A percentile compares a stretch with the other conserved stretches of the same genome.
These are phyloP conservation scores for Xenus cinereus DNA, from an alignment of 2,113 vertebrate species.

Conservation along the genomic window DNA sequence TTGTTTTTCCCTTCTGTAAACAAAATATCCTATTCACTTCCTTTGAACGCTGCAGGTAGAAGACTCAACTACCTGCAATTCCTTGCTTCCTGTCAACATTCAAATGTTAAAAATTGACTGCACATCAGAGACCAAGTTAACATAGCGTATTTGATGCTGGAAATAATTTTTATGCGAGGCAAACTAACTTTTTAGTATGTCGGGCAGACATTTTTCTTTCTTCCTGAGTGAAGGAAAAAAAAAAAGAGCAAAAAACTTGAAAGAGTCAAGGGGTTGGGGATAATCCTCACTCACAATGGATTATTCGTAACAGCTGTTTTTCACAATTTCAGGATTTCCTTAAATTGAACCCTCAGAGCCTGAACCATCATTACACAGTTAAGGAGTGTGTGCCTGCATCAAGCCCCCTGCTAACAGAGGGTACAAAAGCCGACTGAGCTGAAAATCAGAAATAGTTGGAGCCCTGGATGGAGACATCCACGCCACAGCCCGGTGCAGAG, in stretches of 20 bases:
- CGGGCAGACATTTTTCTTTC: neutral
- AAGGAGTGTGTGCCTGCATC: neutral
- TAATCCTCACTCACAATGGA: conserved; percentile 33
- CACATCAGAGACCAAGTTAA: conserved; percentile 9
- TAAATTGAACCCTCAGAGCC: conserved; percentile 28
- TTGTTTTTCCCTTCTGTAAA: neutral
- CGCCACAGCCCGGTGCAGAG: neutral
- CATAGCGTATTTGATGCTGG: neutral
- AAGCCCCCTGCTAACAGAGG: neutral
- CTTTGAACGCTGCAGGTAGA: neutral
- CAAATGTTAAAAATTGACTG: neutral
- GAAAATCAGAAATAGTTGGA: neutral
- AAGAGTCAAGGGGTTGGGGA: conserved; percentile 13
- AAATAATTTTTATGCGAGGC: neutral
- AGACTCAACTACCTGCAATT: neutral
- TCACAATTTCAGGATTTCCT: conserved; percentile 49
- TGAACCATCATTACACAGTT: neutral
- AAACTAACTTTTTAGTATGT: neutral
- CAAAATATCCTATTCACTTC: neutral
- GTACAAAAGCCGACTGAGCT: neutral
- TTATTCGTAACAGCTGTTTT: conserved; percentile 27
- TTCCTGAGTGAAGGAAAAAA: neutral
- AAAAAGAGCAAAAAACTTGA: conserved; percentile 4
- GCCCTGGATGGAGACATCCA: neutral
- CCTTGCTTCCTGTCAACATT: neutral